These are phyloP conservation scores for Oryzias dopingdopingensis DNA, from an alignment of 2,797 vertebrate genomes.

Conservation along the genomic window DNA sequence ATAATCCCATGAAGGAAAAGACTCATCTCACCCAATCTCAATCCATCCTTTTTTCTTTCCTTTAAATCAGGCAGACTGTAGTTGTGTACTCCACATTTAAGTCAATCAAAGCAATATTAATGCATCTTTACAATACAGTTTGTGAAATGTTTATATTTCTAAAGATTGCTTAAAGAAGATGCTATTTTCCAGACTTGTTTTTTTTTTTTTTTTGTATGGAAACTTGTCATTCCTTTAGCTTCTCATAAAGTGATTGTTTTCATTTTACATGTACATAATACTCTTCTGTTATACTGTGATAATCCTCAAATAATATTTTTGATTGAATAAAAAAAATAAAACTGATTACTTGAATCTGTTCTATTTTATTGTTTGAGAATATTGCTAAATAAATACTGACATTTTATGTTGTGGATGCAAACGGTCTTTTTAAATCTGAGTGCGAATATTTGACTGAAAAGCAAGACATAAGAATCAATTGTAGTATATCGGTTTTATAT, in stretches of 20 bases:
- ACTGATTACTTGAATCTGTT: neutral
- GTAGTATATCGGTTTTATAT: too few species aligned
- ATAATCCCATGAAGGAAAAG: too few species aligned
- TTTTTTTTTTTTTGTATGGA: neutral
- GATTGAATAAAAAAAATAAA: slow-evolving; percentile 51
- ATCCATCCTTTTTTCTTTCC: too few species aligned
- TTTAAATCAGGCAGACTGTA: too few species aligned
- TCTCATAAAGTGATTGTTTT: slow-evolving; percentile 16
- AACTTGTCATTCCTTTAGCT: neutral
- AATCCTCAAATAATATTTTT: slow-evolving; percentile 34
- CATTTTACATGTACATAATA: slow-evolving; percentile 17
- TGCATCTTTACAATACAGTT: too few species aligned
- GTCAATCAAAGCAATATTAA: too few species aligned
- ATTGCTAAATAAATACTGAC: neutral
- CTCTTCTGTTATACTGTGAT: slow-evolving; percentile 15
- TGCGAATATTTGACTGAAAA: too few species aligned
- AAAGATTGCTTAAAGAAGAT: neutral
- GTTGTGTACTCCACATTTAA: too few species aligned
- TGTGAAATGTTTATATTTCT: neutral
- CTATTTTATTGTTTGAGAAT: neutral
- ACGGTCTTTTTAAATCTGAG: too few species aligned
- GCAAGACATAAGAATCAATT: too few species aligned
- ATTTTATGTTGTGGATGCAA: neutral
- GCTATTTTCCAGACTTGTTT: slow-evolving; percentile 1
- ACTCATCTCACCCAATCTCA: too few species aligned